Conservation (phyloP, 92 coral and sea anemone genomes). For the Porites evermanni region DNA sequence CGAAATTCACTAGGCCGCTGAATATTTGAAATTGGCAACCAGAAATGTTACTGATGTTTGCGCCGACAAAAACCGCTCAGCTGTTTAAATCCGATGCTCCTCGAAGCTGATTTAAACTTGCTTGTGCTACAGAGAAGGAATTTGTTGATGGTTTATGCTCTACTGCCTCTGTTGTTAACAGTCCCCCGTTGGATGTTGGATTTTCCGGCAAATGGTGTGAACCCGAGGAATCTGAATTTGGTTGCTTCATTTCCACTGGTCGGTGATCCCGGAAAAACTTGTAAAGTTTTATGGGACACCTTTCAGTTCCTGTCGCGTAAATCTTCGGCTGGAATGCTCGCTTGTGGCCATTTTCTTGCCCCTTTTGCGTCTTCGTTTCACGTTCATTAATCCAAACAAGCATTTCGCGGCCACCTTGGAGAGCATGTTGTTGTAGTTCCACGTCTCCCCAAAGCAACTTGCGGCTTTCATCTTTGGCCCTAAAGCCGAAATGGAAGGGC, state of each 20-base stretch:
- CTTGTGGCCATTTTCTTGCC: slow-evolving; percentile 27
- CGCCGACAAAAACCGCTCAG: no score
- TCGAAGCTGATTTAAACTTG: no score
- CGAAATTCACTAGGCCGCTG: no score
- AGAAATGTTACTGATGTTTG: no score
- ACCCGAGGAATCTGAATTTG: slow-evolving; percentile 20
- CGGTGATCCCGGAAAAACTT: slow-evolving; percentile 61
- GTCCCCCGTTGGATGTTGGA: no score
- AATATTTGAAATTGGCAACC: no score
- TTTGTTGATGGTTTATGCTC: no score
- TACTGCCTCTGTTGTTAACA: no score
- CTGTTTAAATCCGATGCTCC: no score
- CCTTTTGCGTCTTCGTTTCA: slow-evolving; percentile 46
- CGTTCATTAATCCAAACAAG: slow-evolving; percentile 50
- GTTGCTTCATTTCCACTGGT: slow-evolving; percentile 60
- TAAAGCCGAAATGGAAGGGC: slow-evolving; percentile 50
- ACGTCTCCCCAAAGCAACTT: slow-evolving; percentile 46
- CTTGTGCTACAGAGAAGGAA: no score
- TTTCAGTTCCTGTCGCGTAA: slow-evolving; percentile 60
- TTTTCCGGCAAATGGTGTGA: no score
- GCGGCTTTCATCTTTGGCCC: slow-evolving; percentile 42
- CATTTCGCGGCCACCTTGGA: slow-evolving; percentile 12
- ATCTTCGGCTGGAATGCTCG: slow-evolving; percentile 62
- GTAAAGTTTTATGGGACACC: slow-evolving; percentile 61
- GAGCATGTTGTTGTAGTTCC: slow-evolving; percentile 13